These are phyloP conservation scores for Chrysolina haemoptera DNA, from an alignment of 2,888 invertebrate species.

Conservation along the genomic window DNA sequence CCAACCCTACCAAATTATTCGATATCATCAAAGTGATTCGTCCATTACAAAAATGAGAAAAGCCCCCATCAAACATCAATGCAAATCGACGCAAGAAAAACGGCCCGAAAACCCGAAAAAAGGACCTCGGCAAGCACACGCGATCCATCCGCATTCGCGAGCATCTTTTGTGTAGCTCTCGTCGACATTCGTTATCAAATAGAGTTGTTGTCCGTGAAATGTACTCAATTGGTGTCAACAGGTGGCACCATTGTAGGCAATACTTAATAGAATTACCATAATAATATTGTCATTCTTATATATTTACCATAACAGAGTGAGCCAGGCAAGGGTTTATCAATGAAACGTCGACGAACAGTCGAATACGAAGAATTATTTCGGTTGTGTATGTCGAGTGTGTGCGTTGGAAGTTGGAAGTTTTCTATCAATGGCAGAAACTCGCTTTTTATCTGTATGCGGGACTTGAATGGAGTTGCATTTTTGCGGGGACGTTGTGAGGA, in stretches of 20 bases:
- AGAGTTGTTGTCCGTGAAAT: conserved; percentile 69
- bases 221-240: conserved; percentile 68
- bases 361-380: conserved; percentile 20
- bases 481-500: not conserved
- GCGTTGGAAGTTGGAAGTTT: conserved; percentile 1
- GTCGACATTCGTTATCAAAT: conserved; percentile 69
- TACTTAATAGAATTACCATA: conserved; percentile 71
- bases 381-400: not conserved
- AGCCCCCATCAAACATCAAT: conserved; percentile 1
- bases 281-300: conserved; percentile 71
- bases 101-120: not conserved
- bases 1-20: not conserved
- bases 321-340: conserved; percentile 24
- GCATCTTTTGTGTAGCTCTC: conserved; percentile 27
- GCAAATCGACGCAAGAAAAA: conserved; percentile 3
- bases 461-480: not conserved
- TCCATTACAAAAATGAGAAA: not conserved
- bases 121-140: conserved; percentile 13
- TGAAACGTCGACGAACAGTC: conserved; percentile 8
- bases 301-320: conserved; percentile 48
- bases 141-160: conserved; percentile 20
- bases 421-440: conserved; percentile 4
- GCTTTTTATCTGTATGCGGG: not conserved
- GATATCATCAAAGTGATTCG: not conserved
- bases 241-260: conserved; percentile 69